Evolutionary conservation across 2,797 vertebrate genomes (phyloP).

Genomic region (Lepilemur ruficaudatus): DNA sequence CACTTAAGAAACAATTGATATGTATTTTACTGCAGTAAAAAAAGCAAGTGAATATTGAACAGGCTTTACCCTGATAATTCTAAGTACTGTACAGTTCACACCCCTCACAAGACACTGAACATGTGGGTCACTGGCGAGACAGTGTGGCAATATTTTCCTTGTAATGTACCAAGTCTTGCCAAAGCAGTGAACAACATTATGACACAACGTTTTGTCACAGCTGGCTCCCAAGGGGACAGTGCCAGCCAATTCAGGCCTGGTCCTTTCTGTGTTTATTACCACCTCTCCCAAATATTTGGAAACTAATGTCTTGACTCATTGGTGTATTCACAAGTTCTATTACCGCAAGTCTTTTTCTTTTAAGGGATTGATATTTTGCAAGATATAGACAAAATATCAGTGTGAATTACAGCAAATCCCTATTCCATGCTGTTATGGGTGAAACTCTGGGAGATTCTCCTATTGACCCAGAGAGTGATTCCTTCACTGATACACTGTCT

Average conservation of each 20-base stretch:
- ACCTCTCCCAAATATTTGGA: conserved; percentile 62
- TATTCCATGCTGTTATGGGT: conserved; percentile 40
- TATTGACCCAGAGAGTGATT: conserved; percentile 29
- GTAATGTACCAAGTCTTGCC: conserved; percentile 63
- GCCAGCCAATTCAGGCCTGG: conserved; percentile 51
- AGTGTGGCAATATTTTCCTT: conserved; percentile 68
- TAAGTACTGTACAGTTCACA: neutral
- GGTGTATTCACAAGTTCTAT: conserved; percentile 26
- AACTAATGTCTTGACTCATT: conserved; percentile 56
- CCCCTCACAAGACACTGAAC: conserved; percentile 46
- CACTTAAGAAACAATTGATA: neutral
- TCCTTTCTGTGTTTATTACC: conserved; percentile 52
- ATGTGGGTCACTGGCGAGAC: conserved; percentile 67
- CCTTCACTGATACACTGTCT: conserved; percentile 11
- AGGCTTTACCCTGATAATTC: conserved; percentile 3
- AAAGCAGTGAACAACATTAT: conserved; percentile 27
- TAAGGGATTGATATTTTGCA: conserved; percentile 57
- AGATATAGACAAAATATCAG: conserved; percentile 39
- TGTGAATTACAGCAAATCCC: conserved; percentile 33
- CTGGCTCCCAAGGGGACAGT: neutral
- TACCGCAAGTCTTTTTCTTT: conserved; percentile 51
- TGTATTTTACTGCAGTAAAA: neutral
- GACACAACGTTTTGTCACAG: conserved; percentile 37
- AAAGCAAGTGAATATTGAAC: neutral
- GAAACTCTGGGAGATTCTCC: conserved; percentile 68